phyloP scores from a whole-genome alignment of 2,113 vertebrate species.

The Ranitomeya variabilis region DNA sequence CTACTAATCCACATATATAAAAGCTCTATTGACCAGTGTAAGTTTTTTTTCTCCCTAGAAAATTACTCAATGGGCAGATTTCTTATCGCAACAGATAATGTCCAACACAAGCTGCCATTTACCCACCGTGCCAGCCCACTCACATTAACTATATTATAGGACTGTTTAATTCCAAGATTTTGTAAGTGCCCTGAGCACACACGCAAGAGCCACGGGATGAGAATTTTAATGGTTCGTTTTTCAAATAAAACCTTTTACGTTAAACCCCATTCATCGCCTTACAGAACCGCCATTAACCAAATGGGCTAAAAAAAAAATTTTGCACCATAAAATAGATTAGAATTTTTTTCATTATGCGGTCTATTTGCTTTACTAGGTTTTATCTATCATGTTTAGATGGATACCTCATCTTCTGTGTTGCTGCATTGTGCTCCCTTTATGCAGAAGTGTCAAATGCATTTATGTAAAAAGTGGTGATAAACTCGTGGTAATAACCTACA shows the following conservation, averaged over 20 bases:
- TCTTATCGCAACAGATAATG: background rate
- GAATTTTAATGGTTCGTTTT: slow-evolving; percentile 18
- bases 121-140: background rate
- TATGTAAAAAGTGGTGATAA: slow-evolving; percentile 55
- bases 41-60: background rate
- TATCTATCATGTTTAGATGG: slow-evolving; percentile 48
- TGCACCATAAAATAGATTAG: slow-evolving; percentile 43
- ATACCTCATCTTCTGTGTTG: slow-evolving; percentile 33
- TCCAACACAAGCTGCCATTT: background rate
- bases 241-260: background rate
- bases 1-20: too few species aligned
- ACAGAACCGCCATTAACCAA: slow-evolving; percentile 12
- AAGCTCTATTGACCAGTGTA: too few species aligned
- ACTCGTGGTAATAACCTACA: slow-evolving; percentile 54
- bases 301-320: slow-evolving; percentile 33
- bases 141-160: background rate
- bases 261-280: background rate
- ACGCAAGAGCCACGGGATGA: background rate
- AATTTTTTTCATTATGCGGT: slow-evolving; percentile 38
- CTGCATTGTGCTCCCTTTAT: slow-evolving; percentile 48
- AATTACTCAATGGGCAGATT: background rate
- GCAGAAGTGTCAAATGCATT: slow-evolving; percentile 54
- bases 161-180: background rate
- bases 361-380: slow-evolving; percentile 44
- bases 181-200: background rate